phyloP scores from a whole-genome alignment of 2,113 vertebrate genomes.

The Ptilonorhynchus violaceus region DNA sequence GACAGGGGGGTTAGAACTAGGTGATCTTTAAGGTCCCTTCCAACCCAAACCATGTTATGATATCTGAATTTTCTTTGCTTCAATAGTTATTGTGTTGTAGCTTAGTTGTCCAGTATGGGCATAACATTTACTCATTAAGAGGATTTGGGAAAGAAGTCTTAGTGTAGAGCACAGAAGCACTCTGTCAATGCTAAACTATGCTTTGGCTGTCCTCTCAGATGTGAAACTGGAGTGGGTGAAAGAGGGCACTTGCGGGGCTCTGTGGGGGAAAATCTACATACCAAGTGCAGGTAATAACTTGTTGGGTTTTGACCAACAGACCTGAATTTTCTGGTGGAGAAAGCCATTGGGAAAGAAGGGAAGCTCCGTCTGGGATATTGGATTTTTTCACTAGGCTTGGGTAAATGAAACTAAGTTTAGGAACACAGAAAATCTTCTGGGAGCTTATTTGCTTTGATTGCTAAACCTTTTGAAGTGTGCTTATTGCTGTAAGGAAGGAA shows the following conservation, averaged over 20 bases:
- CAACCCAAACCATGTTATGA: not conserved
- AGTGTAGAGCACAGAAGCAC: not conserved
- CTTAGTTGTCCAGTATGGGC: not conserved
- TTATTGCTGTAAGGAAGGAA: conserved; percentile 33
- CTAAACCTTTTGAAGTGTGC: conserved; percentile 16
- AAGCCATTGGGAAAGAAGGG: not conserved
- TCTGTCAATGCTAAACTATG: not conserved
- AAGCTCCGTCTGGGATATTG: not conserved
- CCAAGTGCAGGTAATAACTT: not conserved
- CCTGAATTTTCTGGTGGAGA: not conserved
- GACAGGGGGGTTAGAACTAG: not conserved
- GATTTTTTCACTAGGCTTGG: not conserved
- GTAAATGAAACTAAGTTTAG: conserved; percentile 4
- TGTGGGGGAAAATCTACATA: not conserved
- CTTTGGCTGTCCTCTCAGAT: not conserved
- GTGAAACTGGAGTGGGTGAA: not conserved
- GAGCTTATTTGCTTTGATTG: conserved; percentile 46
- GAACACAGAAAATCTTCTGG: not conserved
- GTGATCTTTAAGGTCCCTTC: not conserved
- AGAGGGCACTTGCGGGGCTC: not conserved
- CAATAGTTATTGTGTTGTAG: not conserved
- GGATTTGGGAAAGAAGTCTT: not conserved
- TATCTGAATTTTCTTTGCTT: not conserved
- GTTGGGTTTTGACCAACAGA: not conserved
- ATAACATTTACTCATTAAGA: not conserved